Percentiles rank a stretch among this genome's conserved stretches.
Evolutionary conservation across 2,797 vertebrate species (phyloP).

Genomic region (Sorex maritimensis): DNA sequence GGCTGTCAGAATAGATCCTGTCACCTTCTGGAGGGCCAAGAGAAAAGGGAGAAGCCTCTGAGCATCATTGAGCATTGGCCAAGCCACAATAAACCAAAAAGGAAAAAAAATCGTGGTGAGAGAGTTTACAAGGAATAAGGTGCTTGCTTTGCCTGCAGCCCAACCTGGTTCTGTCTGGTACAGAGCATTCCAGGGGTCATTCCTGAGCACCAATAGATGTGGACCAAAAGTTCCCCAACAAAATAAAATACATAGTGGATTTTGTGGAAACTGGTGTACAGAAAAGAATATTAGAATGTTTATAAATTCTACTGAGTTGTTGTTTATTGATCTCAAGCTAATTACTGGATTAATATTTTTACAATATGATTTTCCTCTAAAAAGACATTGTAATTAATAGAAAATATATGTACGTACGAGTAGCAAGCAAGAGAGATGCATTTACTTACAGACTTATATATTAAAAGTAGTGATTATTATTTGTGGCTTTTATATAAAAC

Average conservation of each 20-base stretch:
- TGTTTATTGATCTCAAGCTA: conserved; percentile 56
- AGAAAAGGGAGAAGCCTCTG: neutral
- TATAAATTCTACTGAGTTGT: conserved; percentile 21
- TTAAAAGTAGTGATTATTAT: conserved; percentile 53
- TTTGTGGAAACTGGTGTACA: conserved; percentile 45
- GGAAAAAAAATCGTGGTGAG: neutral
- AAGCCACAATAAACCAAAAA: neutral
- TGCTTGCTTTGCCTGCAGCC: too few relatives aligned
- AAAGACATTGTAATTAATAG: conserved; percentile 44
- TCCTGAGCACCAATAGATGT: too few relatives aligned
- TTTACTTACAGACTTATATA: conserved; percentile 43
- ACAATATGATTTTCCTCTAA: conserved; percentile 42
- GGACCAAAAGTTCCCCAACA: too few relatives aligned
- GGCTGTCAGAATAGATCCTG: too few relatives aligned
- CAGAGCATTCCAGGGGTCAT: too few relatives aligned
- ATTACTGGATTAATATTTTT: conserved; percentile 60
- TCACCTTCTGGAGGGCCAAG: too few relatives aligned
- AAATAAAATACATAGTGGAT: neutral
- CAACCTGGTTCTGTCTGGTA: too few relatives aligned
- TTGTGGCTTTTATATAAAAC: conserved; percentile 56
- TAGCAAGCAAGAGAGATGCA: conserved; percentile 50
- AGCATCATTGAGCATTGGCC: neutral
- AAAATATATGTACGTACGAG: conserved; percentile 32
- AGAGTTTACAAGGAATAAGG: too few relatives aligned
- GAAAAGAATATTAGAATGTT: conserved; percentile 47